These are phyloP conservation scores for Trinectes maculatus DNA, from an alignment of 2,113 vertebrate species.

Conservation along the genomic window DNA sequence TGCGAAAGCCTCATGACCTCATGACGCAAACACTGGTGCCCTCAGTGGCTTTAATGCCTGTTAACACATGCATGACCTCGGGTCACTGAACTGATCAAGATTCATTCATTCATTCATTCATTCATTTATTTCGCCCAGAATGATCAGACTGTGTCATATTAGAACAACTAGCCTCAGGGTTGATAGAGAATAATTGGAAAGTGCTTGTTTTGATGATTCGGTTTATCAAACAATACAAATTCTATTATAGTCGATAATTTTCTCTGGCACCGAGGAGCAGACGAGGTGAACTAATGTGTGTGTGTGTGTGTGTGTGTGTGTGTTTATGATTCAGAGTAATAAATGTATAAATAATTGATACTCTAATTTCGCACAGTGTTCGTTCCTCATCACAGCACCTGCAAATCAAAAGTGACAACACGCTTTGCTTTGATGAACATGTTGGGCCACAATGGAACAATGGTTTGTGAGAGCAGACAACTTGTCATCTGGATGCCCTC, in stretches of 20 bases:
- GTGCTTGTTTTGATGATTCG: too few species aligned
- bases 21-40: neutral
- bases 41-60: neutral
- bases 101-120: too few species aligned
- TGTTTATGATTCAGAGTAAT: neutral
- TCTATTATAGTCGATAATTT: too few species aligned
- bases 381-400: neutral
- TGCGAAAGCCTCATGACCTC: slow-evolving; percentile 1
- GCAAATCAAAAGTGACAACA: too few species aligned
- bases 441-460: neutral
- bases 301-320: too few species aligned
- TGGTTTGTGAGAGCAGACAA: neutral
- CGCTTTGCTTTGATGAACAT: neutral
- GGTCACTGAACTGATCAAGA: neutral
- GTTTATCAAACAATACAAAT: too few species aligned
- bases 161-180: neutral
- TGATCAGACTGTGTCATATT: neutral
- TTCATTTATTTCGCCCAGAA: neutral
- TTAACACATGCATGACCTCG: neutral
- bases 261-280: neutral
- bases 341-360: neutral
- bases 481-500: too few species aligned
- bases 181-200: too few species aligned
- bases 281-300: neutral
- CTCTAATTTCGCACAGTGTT: neutral